phyloP scores from a whole-genome alignment of 2,113 vertebrate genomes.

The Nansenia antarctica region DNA sequence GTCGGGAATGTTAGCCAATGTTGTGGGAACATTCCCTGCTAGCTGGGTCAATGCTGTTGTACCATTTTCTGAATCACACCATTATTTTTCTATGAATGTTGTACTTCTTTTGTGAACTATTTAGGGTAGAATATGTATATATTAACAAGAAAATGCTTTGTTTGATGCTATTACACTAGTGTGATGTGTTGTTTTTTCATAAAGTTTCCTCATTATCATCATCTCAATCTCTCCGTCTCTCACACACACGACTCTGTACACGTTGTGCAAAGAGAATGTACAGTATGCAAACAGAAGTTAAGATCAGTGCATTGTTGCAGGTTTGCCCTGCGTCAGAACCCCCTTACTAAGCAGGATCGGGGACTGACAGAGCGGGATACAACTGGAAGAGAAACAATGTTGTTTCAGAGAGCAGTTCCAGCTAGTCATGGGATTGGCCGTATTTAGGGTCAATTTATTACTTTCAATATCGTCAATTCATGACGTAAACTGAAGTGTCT shows the following conservation, averaged over 20 bases:
- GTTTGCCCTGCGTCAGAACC: not conserved
- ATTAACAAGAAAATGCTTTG: not conserved
- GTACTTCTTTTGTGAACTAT: not conserved
- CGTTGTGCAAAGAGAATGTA: not conserved
- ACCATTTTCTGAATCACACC: no score
- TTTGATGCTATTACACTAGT: not conserved
- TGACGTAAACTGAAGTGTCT: no score
- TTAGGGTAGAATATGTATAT: not conserved
- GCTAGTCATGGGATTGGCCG: not conserved
- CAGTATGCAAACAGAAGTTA: not conserved
- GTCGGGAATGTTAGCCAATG: no score
- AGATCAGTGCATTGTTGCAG: not conserved
- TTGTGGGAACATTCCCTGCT: no score
- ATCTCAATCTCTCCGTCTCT: no score
- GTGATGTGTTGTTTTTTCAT: not conserved
- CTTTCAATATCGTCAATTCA: no score
- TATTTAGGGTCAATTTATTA: no score
- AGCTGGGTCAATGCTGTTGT: no score
- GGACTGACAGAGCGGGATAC: not conserved
- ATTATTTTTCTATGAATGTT: no score
- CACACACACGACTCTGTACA: no score
- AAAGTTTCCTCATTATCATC: no score
- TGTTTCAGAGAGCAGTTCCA: no score
- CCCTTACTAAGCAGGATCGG: conserved; percentile 2
- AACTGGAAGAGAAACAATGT: not conserved